Evolutionary conservation across 2,113 vertebrate species (phyloP).

Genomic region (Mohoua ochrocephala): DNA sequence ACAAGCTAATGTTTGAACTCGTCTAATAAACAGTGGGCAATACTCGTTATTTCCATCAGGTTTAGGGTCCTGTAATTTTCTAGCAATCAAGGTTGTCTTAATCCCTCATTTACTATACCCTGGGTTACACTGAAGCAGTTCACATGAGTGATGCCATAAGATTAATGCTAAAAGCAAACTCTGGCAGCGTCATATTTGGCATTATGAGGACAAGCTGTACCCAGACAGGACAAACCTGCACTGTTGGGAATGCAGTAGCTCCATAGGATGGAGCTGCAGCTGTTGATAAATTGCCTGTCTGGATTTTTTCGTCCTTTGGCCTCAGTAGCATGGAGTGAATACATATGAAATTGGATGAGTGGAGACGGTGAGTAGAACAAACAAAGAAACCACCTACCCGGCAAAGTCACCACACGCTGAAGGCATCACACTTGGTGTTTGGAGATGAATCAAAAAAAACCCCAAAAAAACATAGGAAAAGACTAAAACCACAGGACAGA

Average conservation of each 20-base stretch:
- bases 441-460: neutral
- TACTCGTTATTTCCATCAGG: neutral
- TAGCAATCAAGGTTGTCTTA: neutral
- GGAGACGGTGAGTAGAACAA: neutral
- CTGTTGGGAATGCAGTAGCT: neutral
- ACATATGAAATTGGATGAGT: neutral
- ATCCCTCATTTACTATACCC: neutral
- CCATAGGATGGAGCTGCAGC: neutral
- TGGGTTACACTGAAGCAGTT: neutral
- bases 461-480: neutral
- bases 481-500: neutral
- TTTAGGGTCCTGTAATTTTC: neutral
- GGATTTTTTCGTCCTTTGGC: neutral
- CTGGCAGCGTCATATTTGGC: neutral
- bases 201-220: neutral
- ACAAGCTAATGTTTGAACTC: neutral
- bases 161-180: neutral
- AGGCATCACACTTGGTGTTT: neutral
- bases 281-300: slow-evolving; percentile 5
- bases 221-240: neutral
- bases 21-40: neutral
- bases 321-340: neutral
- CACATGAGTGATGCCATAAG: neutral
- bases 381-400: neutral
- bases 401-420: neutral